Evolutionary conservation across 2,888 invertebrate genomes (phyloP), one percentile per base, ranked within the genome.

Genomic region (Drosophila kokeensis): DNA sequence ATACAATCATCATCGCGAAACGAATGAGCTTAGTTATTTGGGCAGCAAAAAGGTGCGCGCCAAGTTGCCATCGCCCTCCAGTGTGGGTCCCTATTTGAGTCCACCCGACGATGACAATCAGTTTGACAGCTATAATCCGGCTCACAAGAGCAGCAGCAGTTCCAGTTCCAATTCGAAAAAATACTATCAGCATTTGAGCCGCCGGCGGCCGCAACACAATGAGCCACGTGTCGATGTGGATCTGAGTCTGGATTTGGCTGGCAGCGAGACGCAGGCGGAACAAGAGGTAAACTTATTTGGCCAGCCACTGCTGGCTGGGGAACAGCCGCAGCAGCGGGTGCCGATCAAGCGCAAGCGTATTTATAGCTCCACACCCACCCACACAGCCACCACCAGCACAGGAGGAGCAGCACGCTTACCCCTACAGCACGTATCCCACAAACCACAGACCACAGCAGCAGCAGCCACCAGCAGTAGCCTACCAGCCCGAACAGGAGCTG

Each of bases 311-410:
- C 79, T 81, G 77, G 82, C 80, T 80, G 81, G 81, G 71, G 91
- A 87, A 65, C 81, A 81, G 77, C 75, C 79, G 65, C 81, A 82
- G 77, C 76, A 78, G 67, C 83, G 87, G 66, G 79, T 83, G 71
- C 91, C 85, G 55, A 90, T 89, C 87, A 93, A 90, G 87, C 92
- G 89, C 89, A 93, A 91, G 90, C 90, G 86, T 89, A 90, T 92
- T 90, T 91, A 91, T 92, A 90, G 91, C 82, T 91, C 91, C 82
- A 86, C 91, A 87, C 88, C 83, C 89, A 89, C 82, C 87, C 74
- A 76, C 77, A 84, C 81, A 83, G 69, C 73, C 62, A 63, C 24
- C 45, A 45, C 45, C 45, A 24, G 15, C 45, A 4, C 62, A 64
- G 63, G 74, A 76, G 77, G 71, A 83, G 63, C 69, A 75, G 48